phyloP scores from a whole-genome alignment of 2,797 vertebrate species.

The Megaceryle alcyon region DNA sequence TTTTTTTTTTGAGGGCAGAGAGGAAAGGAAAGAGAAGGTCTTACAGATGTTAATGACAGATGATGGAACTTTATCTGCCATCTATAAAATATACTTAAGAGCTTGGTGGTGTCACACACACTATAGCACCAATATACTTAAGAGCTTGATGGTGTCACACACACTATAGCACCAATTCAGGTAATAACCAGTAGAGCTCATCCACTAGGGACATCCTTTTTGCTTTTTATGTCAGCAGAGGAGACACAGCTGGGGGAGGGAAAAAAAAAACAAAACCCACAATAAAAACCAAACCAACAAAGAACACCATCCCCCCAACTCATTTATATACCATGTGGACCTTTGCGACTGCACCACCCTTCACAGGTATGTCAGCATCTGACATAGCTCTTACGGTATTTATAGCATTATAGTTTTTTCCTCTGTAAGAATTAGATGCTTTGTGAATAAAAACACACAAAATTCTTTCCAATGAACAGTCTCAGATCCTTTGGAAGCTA shows the following conservation, averaged over 20 bases:
- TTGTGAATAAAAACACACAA: neutral
- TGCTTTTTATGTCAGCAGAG: neutral
- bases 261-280: neutral
- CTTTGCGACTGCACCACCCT: neutral
- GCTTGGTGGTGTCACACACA: neutral
- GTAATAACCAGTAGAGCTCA: neutral
- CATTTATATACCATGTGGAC: neutral
- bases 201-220: neutral
- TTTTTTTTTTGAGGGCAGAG: neutral
- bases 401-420: neutral
- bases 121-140: neutral
- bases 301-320: neutral
- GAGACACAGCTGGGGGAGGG: neutral
- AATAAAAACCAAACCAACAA: neutral
- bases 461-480: neutral
- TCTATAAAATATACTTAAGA: neutral
- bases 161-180: neutral
- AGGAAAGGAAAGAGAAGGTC: neutral
- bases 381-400: neutral
- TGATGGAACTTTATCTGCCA: neutral
- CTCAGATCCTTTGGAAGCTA: neutral
- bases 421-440: neutral
- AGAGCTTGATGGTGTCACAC: neutral
- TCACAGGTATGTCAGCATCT: neutral
- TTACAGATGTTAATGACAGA: neutral